A percentile compares a stretch with the other conserved stretches of the same genome.
These are phyloP conservation scores for Drosophila cognata DNA, from an alignment of 2,888 invertebrate species.

Conservation along the genomic window DNA sequence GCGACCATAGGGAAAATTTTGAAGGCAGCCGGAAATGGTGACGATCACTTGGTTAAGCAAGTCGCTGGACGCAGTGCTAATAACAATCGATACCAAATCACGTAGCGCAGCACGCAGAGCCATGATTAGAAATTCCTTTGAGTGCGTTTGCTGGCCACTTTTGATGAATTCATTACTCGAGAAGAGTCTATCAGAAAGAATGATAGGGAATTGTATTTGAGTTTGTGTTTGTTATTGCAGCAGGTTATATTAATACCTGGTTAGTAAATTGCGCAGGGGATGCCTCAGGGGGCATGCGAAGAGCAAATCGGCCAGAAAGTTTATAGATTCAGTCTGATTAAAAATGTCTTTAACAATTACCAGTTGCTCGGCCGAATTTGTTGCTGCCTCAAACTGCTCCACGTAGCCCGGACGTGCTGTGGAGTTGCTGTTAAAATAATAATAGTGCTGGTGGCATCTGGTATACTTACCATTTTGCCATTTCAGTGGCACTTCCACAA, in stretches of 20 bases:
- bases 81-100: slow-evolving; percentile 48
- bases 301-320: slow-evolving; percentile 82
- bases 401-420: slow-evolving; percentile 38
- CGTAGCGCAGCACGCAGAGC: slow-evolving; percentile 65
- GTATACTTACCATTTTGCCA: not conserved
- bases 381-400: slow-evolving; percentile 17
- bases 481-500: not conserved
- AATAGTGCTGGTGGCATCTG: not conserved
- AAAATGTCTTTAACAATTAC: slow-evolving; percentile 20
- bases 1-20: not conserved
- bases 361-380: slow-evolving; percentile 37
- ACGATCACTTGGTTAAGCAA: not conserved
- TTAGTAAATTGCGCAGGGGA: slow-evolving; percentile 83
- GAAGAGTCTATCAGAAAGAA: slow-evolving; percentile 47
- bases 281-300: slow-evolving; percentile 83
- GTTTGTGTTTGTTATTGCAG: not conserved
- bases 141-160: slow-evolving; percentile 26
- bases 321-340: not conserved
- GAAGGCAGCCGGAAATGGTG: not conserved
- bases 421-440: not conserved
- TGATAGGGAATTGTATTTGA: not conserved
- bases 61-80: not conserved
- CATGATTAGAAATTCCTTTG: slow-evolving; percentile 50
- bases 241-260: slow-evolving; percentile 74
- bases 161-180: slow-evolving; percentile 34